Percentiles rank a stretch among this genome's conserved stretches.
These are phyloP conservation scores for Sebastes diaconus DNA, from an alignment of 2,797 vertebrate genomes.

Conservation along the genomic window DNA sequence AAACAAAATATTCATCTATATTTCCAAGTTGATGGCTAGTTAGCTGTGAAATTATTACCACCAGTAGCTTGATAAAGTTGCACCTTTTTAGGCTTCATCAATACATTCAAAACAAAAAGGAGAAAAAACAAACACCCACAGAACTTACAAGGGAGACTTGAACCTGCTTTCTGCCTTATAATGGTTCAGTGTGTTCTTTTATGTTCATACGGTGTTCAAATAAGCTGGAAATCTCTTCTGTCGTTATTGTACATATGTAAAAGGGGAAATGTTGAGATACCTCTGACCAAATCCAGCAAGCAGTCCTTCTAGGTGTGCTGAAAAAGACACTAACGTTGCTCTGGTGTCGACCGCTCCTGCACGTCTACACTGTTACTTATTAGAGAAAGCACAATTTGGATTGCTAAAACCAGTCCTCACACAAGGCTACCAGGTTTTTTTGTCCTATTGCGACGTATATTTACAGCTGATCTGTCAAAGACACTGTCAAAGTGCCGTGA, in stretches of 20 bases:
- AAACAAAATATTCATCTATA: slow-evolving; percentile 2
- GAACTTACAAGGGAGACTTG: slow-evolving; percentile 78
- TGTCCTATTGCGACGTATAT: slow-evolving; percentile 14
- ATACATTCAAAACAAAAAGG: slow-evolving; percentile 9
- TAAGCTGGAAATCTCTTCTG: slow-evolving; percentile 65
- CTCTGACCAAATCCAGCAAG: slow-evolving; percentile 72
- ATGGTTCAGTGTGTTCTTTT: slow-evolving; percentile 54
- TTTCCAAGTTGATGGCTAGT: slow-evolving; percentile 13
- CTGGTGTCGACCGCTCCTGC: slow-evolving; percentile 50
- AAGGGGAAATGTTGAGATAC: slow-evolving; percentile 60
- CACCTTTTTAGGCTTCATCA: slow-evolving; percentile 33
- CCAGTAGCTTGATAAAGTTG: slow-evolving; percentile 18
- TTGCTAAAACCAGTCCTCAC: slow-evolving; percentile 56
- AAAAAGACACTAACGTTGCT: slow-evolving; percentile 55
- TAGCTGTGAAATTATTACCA: slow-evolving; percentile 15
- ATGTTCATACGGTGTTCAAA: slow-evolving; percentile 36
- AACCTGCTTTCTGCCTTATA: slow-evolving; percentile 78
- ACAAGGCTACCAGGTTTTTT: slow-evolving; percentile 45
- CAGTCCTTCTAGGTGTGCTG: slow-evolving; percentile 52
- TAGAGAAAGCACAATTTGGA: slow-evolving; percentile 78
- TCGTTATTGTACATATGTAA: slow-evolving; percentile 62
- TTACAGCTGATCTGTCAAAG: slow-evolving; percentile 55
- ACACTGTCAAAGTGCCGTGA: slow-evolving; percentile 56
- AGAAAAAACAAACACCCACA: slow-evolving; percentile 36
- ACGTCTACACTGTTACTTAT: slow-evolving; percentile 65